Base-by-base conservation (phyloP, 2,113 vertebrate species). In the Leucoraja erinaceus region DNA sequence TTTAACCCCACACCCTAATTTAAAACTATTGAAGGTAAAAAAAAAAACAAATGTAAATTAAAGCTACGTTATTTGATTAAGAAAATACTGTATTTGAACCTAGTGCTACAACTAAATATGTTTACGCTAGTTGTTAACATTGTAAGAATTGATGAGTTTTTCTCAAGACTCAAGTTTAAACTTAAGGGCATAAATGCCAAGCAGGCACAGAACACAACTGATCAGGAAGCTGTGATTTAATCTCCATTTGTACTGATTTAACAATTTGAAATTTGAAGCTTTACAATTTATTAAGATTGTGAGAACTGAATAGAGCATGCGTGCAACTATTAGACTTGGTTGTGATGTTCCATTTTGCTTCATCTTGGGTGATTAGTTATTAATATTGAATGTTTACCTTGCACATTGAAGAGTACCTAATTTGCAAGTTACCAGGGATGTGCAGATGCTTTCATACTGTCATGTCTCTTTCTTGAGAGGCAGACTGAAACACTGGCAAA, bases 21-120 rank as follows among this genome's bases (percentile, higher is more conserved):
- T 63, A 93, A 94, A 96, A 97, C 97, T 97, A 95, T 96, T 97
- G 97, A 97, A 96, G 95, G 94, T 96, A 96, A 95, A 96, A 96
- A 95, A 91, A n/a, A 68, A 70, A 70, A 38, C 38, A 63, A 11
- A 63, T 86, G 56, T 88, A 88, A 88, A n/a, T 88, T 88, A 88
- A 63, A 66, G 28, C 4, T 88, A 88, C 63, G n/a, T 86, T 16
- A 54, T 61, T 86, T 61, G 56, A n/a, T 86, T 22, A 7, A 79
- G 6, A 20, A 18, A 47, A 47, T 47, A 18, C 28, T 63, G 61
- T 88, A 66, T 88, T 88, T 63, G 83, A 86, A 63, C 63, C 14
- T 86, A 11, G 22, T 54, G 54, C 59, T 47, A 56, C 38, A 22
- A 10, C 47, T 81, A 5, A 83, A 28, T 83, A 59, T 9, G 28